A percentile compares a stretch with the other conserved stretches of the same genome.
phyloP scores from a whole-genome alignment of 2,113 vertebrate genomes.

The Psittacula cyanocephala region DNA sequence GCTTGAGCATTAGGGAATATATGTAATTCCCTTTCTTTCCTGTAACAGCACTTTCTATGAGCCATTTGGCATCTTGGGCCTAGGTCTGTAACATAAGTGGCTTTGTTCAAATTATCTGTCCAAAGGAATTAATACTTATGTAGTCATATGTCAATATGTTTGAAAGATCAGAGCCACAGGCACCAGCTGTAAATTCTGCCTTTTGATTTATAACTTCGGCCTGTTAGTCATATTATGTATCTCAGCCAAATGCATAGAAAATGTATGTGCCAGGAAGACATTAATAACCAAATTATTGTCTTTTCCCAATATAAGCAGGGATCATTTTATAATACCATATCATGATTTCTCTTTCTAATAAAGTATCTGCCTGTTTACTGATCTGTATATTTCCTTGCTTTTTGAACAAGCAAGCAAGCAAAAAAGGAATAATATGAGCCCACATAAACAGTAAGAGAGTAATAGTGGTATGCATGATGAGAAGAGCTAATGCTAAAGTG shows the following conservation, averaged over 20 bases:
- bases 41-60: background rate
- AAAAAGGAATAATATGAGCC: background rate
- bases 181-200: background rate
- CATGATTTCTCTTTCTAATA: background rate
- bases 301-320: background rate
- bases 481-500: background rate
- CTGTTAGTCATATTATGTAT: background rate
- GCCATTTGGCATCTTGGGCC: background rate
- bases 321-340: background rate
- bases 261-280: accelerated
- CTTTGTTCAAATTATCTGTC: background rate
- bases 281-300: background rate
- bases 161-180: background rate
- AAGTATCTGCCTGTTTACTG: background rate
- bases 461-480: background rate
- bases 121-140: background rate
- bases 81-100: background rate
- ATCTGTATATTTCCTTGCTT: background rate
- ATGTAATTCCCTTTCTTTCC: background rate
- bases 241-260: background rate
- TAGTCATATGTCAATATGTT: background rate
- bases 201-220: background rate
- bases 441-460: background rate
- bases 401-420: background rate
- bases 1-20: background rate